Percentiles rank a stretch among this genome's conserved stretches.
Evolutionary conservation across 2,888 invertebrate species (phyloP).

Genomic region (Aphidius colemani): DNA sequence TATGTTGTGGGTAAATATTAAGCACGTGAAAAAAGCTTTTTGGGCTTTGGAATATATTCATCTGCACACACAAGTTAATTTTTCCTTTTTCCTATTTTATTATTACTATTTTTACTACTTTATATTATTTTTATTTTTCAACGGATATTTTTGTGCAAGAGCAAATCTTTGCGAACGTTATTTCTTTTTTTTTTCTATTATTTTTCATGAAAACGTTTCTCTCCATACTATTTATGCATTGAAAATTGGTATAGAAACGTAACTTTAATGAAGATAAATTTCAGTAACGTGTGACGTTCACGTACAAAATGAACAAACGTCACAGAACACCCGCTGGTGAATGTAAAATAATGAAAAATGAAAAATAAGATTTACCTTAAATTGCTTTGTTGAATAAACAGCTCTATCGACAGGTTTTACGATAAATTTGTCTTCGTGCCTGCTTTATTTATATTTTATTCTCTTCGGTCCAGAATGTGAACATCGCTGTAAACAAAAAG

Average conservation of each 20-base stretch:
- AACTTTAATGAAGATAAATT: constrained; percentile 41
- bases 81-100: neutral
- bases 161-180: neutral
- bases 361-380: neutral
- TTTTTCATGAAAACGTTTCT: constrained; percentile 4
- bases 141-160: neutral
- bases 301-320: constrained; percentile 22
- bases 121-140: constrained; percentile 2
- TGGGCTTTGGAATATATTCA: constrained; percentile 1
- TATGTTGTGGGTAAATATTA: constrained; percentile 11
- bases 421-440: too few relatives aligned
- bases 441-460: too few relatives aligned
- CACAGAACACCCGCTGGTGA: constrained; percentile 10
- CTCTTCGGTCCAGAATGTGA: too few relatives aligned
- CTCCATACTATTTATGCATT: constrained; percentile 14
- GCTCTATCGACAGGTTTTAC: too few relatives aligned
- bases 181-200: neutral
- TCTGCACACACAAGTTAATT: neutral
- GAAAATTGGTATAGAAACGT: constrained; percentile 6
- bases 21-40: constrained; percentile 13
- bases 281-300: constrained; percentile 31
- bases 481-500: too few relatives aligned
- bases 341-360: neutral
- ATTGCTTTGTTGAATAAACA: too few relatives aligned
- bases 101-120: neutral